Evolutionary conservation across 2,888 invertebrate species (phyloP).

Genomic region (Cinara cedri): DNA sequence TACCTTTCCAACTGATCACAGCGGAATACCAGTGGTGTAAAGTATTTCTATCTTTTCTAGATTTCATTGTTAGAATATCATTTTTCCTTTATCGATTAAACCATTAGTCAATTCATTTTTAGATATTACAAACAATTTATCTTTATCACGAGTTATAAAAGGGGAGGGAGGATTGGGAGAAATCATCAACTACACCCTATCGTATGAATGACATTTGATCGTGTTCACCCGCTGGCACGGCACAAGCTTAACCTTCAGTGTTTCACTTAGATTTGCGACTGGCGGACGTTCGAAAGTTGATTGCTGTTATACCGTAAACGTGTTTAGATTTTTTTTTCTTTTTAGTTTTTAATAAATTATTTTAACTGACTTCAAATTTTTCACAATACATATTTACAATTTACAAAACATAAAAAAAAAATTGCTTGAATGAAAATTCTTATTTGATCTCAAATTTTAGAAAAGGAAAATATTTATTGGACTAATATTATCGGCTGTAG

Average conservation of each 20-base stretch:
- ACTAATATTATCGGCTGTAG: too few relatives aligned
- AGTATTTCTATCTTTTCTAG: neutral
- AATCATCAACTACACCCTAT: constrained; percentile 12
- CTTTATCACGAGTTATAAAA: neutral
- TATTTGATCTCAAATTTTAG: too few relatives aligned
- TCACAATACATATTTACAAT: too few relatives aligned
- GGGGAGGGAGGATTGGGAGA: neutral
- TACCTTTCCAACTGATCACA: too few relatives aligned
- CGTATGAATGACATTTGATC: constrained; percentile 13
- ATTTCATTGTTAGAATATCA: neutral
- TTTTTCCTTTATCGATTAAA: neutral
- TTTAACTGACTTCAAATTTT: too few relatives aligned
- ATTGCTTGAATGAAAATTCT: too few relatives aligned
- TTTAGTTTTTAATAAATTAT: too few relatives aligned
- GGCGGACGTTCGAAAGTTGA: constrained; percentile 35
- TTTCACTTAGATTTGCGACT: constrained; percentile 26
- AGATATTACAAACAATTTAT: constrained; percentile 1
- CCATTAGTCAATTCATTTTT: neutral
- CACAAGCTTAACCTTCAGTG: constrained; percentile 30
- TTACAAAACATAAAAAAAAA: too few relatives aligned
- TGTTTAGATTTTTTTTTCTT: constrained; percentile 8
- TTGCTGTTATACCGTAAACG: neutral
- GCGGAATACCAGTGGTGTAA: too few relatives aligned
- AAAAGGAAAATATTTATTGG: too few relatives aligned
- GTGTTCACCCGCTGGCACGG: constrained; percentile 4